Base-by-base conservation (phyloP, 1,140 invertebrate species). In the Pseudoatta argentina region DNA sequence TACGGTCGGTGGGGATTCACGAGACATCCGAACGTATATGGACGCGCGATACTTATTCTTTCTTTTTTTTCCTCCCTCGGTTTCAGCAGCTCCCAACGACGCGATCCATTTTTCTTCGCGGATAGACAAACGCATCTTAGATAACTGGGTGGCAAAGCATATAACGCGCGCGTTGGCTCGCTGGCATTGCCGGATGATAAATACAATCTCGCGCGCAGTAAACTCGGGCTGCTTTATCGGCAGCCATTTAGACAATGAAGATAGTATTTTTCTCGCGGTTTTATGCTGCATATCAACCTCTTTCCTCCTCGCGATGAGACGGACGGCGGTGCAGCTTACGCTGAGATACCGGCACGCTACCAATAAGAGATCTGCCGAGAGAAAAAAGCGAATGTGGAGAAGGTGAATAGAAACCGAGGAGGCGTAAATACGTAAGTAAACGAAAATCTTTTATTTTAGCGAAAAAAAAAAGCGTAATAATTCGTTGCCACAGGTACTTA, bases 241-340 rank as follows among this genome's bases (percentile, higher is more conserved):
- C 87, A 91, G 91, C 92, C 93, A 94, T 94, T 94, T 94, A 93
- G 93, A 94, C 92, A 94, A 94, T 92, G 93, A 94, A 94, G 93
- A 94, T 93, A 94, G 93, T 92, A 94, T 94, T 93, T 94, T 92
- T 94, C 92, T 92, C 88, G 91, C 90, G 91, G 92, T 94, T 94
- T 93, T 92, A 93, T 92, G 88, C 88, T 93, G 73, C 93, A 92
- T 92, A 94, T 94, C 93, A 93, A 90, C 85, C 63, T 53, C 78
- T 44, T n/a, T 7, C 55, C 81, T 63, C n/a, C 59, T 51, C 10
- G 18, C 24, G 18, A 64, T 57, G 55, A 57, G 81, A 86, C 86
- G 66, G 55, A 81, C 85, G 87, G 88, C 85, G 86, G 64, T 88
- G 88, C 69, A 92, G 76, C 87, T 64, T 82, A 82, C 61, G 77